These are phyloP conservation scores for Thalassophryne amazonica DNA, from an alignment of 2,797 vertebrate genomes.

Conservation along the genomic window DNA sequence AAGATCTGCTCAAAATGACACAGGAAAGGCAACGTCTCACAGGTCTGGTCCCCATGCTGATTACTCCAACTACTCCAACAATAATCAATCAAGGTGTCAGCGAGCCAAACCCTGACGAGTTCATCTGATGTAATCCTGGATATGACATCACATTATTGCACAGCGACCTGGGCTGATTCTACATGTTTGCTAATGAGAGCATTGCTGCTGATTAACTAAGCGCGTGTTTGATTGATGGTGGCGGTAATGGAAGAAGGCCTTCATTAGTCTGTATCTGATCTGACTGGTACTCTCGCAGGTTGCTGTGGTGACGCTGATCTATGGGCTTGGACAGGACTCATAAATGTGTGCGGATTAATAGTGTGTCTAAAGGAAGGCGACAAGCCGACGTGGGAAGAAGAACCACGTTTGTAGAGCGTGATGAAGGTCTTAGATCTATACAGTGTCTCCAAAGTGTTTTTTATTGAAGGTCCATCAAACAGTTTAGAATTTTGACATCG, in stretches of 20 bases:
- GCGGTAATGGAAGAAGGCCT: conserved; percentile 52
- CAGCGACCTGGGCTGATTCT: conserved; percentile 14
- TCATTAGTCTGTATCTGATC: conserved; percentile 53
- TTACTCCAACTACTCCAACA: background rate
- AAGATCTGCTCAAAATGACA: no score
- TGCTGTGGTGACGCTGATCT: conserved; percentile 50
- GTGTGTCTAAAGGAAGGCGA: no score
- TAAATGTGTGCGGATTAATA: conserved; percentile 46
- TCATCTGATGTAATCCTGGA: background rate
- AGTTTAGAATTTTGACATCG: no score
- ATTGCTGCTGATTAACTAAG: conserved; percentile 45
- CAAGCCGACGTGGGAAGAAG: no score
- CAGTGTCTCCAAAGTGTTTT: no score
- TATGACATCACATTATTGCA: background rate
- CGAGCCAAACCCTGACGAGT: background rate
- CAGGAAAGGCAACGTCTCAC: background rate
- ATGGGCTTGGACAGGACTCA: conserved; percentile 38
- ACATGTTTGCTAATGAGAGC: conserved; percentile 49
- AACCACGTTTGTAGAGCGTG: no score
- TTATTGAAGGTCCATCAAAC: no score
- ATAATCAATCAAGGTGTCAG: background rate
- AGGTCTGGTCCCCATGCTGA: background rate
- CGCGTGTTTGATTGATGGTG: conserved; percentile 45
- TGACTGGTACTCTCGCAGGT: conserved; percentile 31
- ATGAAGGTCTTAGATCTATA: no score